Conservation (phyloP, 1,140 invertebrate species). For the Nasonia longicornis region DNA sequence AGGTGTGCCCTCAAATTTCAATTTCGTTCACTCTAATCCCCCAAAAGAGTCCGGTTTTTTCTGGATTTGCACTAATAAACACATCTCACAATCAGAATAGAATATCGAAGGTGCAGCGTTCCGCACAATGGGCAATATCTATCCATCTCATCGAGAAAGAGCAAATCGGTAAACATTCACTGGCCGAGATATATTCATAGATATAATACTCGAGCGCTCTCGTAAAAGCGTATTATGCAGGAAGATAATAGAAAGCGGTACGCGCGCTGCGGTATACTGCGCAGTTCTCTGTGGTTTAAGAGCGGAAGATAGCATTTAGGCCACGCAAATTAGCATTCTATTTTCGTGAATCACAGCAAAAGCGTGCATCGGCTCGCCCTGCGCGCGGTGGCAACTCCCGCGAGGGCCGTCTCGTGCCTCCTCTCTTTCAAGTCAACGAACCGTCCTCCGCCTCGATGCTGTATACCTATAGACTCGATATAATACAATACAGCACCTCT, state of each 20-base stretch:
- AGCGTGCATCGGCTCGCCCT: not conserved
- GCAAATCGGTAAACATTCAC: not conserved
- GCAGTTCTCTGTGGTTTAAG: not conserved
- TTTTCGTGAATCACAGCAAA: conserved; percentile 12
- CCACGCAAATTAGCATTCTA: conserved; percentile 14
- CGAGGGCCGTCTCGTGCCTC: not conserved
- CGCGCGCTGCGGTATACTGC: not conserved
- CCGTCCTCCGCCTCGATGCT: not conserved
- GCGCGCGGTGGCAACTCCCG: not conserved
- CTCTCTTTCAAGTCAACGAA: not conserved
- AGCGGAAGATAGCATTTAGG: conserved; percentile 5
- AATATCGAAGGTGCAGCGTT: too few relatives aligned
- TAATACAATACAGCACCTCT: too few relatives aligned
- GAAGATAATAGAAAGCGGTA: not conserved
- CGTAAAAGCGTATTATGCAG: not conserved
- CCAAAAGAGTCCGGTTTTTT: too few relatives aligned
- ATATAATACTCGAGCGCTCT: not conserved
- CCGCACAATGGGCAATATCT: too few relatives aligned
- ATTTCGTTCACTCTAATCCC: too few relatives aligned
- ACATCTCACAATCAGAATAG: too few relatives aligned
- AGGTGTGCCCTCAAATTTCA: too few relatives aligned
- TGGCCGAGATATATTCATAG: not conserved
- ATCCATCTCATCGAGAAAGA: not conserved
- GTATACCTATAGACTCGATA: too few relatives aligned
- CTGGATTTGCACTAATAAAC: too few relatives aligned